Percentiles rank a stretch among this genome's conserved stretches.
Evolutionary conservation across 1,140 invertebrate species (phyloP).

Genomic region (Ephestia elutella): DNA sequence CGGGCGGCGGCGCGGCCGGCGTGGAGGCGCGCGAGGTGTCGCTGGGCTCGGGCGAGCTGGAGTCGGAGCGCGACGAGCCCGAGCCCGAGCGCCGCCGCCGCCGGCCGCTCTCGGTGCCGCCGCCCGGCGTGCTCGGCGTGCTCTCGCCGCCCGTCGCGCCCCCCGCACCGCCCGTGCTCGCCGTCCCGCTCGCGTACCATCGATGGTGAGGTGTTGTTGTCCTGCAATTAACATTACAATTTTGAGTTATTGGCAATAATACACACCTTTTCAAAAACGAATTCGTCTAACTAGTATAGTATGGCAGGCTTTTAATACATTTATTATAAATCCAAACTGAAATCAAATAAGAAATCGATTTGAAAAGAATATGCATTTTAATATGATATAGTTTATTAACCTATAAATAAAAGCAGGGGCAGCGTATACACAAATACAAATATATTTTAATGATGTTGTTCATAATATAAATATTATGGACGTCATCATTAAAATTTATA

Average conservation of each 20-base stretch:
- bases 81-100: slow-evolving; percentile 53
- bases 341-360: too few species aligned
- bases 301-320: too few species aligned
- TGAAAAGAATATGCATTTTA: too few species aligned
- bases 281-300: too few species aligned
- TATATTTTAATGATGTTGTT: too few species aligned
- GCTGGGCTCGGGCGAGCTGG: slow-evolving; percentile 58
- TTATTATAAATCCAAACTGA: too few species aligned
- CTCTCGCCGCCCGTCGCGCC: slow-evolving; percentile 49
- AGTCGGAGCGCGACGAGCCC: slow-evolving; percentile 56
- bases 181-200: slow-evolving; percentile 50
- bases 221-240: not conserved
- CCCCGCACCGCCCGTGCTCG: slow-evolving; percentile 24
- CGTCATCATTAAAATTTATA: too few species aligned
- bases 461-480: too few species aligned
- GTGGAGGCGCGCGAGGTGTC: slow-evolving; percentile 62
- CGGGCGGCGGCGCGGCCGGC: slow-evolving; percentile 42
- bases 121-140: slow-evolving; percentile 61
- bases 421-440: too few species aligned
- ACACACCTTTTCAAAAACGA: too few species aligned
- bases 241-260: slow-evolving; percentile 28
- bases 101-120: slow-evolving; percentile 42
- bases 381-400: too few species aligned
- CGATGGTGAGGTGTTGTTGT: slow-evolving; percentile 50
- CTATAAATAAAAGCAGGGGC: too few species aligned